Evolutionary conservation across 1,140 invertebrate species (phyloP), one percentile per base, ranked within the genome.

Genomic region (Drosophila gunungcola): DNA sequence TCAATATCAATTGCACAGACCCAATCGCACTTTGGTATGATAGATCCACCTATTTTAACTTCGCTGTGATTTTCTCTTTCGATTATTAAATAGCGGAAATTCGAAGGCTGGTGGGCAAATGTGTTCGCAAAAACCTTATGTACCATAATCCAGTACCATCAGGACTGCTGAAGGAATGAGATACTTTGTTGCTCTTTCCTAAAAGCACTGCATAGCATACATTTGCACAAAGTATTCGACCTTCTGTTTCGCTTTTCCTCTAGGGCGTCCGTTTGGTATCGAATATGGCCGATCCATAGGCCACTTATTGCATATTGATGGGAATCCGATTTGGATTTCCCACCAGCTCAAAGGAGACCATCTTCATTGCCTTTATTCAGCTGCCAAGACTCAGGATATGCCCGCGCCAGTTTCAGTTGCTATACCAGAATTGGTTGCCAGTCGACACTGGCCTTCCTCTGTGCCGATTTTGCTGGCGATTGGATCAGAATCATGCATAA

Each of bases 261-360:
- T 29, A 10, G 7, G 42, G 21, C 42, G 4, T 27, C 16, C 41
- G 36, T 45, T 32, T 43, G 45, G 62, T 12, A 52, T 43, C 10
- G 29, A 16, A 51, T 27, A 58, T 36, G 49, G 54, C 41, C 55
- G 64, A 41, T 42, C 53, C 62, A 68, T 63, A 41, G 42, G 51
- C 48, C 76, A 73, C 58, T 79, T 79, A 78, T 61, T 73, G 68
- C 76, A 68, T 77, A 77, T 56, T 60, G 58, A 64, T 72, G 43
- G 43, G 55, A 69, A 49, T 70, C 55, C 52, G 73, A 57, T 81
- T 77, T 48, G 58, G 73, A 53, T 63, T 75, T 55, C 53, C 6
- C 4, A 2, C 42, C 27, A 16, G 43, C 43, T 41, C 43, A 41
- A 41, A 36, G 43, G 39, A 34, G 36, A 12, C 42, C 12, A 36